A percentile compares a stretch with the other conserved stretches of the same genome.
Conservation (phyloP, 2,888 invertebrate genomes). For the Stenodera caucasica region DNA sequence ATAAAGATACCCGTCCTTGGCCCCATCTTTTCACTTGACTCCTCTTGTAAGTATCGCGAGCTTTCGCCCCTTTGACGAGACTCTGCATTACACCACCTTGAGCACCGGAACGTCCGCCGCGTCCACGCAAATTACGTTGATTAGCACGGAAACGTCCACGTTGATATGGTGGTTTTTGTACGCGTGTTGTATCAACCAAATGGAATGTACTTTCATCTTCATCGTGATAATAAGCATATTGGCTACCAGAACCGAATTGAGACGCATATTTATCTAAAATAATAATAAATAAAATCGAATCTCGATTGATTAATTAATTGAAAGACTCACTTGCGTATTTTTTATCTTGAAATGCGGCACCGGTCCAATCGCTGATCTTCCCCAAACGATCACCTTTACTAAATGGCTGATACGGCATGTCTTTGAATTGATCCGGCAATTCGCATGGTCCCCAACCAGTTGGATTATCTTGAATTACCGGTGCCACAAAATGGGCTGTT, state of each 20-base stretch:
- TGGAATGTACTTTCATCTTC: constrained; percentile 99
- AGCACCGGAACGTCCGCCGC: constrained; percentile 68
- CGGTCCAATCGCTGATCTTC: constrained; percentile 99
- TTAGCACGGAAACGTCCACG: constrained; percentile 85
- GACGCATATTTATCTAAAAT: constrained; percentile 84
- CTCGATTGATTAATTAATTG: background rate
- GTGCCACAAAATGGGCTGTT: constrained; percentile 67
- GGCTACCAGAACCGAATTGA: constrained; percentile 91
- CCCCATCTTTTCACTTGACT: constrained; percentile 84
- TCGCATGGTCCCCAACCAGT: constrained; percentile 97
- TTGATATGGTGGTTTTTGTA: constrained; percentile 90
- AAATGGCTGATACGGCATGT: constrained; percentile 99
- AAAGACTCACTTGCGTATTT: constrained; percentile 85
- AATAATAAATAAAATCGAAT: constrained; percentile 6
- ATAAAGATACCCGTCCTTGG: constrained; percentile 61
- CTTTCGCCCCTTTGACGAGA: constrained; percentile 79
- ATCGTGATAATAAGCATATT: constrained; percentile 98
- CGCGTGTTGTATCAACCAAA: constrained; percentile 90
- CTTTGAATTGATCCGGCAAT: constrained; percentile 90
- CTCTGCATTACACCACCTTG: constrained; percentile 78
- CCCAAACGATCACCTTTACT: constrained; percentile 98
- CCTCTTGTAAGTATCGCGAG: constrained; percentile 74
- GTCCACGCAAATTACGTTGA: constrained; percentile 70
- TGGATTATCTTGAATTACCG: constrained; percentile 80
- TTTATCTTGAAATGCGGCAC: constrained; percentile 88